Conservation (phyloP, 2,888 invertebrate genomes). For the Thelaira solivaga region DNA sequence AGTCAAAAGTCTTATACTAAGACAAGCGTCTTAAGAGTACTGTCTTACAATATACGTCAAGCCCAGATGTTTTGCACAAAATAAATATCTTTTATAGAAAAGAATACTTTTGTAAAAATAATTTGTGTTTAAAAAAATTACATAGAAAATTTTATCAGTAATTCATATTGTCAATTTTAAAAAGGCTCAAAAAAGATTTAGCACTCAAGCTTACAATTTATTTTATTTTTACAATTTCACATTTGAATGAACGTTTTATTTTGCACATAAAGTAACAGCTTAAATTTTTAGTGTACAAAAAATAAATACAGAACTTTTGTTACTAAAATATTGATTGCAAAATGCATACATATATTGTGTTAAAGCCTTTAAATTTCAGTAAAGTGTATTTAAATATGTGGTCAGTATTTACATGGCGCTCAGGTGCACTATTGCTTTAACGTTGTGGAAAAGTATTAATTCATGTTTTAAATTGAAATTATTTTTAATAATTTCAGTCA, state of each 20-base stretch:
- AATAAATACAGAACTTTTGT: background rate
- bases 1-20: background rate
- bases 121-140: too few relatives aligned
- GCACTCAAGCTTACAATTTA: too few relatives aligned
- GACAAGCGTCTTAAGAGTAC: background rate
- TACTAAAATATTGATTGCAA: constrained; percentile 8
- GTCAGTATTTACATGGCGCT: background rate
- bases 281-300: background rate
- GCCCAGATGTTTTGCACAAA: too few relatives aligned
- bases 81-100: too few relatives aligned
- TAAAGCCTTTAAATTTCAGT: constrained; percentile 7
- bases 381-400: background rate
- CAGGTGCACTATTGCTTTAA: background rate
- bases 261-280: background rate
- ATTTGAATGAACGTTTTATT: too few relatives aligned
- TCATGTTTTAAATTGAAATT: background rate
- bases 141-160: too few relatives aligned
- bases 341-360: background rate
- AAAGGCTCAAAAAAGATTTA: too few relatives aligned
- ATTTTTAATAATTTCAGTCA: background rate
- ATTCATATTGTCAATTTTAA: too few relatives aligned
- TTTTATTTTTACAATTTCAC: too few relatives aligned
- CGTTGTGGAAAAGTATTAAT: background rate
- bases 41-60: background rate
- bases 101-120: too few relatives aligned